phyloP scores from a whole-genome alignment of 2,888 invertebrate species.

The Oscheius sp. region DNA sequence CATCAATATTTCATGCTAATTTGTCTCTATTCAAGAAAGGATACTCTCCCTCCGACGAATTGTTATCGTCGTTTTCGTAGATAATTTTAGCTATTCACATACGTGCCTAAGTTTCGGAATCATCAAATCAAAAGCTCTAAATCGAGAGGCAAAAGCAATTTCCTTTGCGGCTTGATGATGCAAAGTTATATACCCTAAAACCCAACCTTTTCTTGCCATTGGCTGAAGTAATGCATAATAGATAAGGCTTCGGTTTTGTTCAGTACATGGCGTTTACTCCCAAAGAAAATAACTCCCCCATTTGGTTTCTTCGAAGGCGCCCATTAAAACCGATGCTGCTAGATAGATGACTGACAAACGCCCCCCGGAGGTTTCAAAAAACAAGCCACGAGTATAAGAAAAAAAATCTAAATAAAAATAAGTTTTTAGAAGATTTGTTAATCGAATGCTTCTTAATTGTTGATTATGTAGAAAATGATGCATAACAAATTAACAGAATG shows the following conservation, averaged over 20 bases:
- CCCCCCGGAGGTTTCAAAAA: not conserved
- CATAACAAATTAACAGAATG: too few relatives aligned
- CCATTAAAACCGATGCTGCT: not conserved
- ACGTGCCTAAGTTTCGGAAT: not conserved
- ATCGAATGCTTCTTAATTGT: not conserved
- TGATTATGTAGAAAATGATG: too few relatives aligned
- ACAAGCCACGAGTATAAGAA: not conserved
- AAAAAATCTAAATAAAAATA: not conserved
- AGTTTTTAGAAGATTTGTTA: not conserved
- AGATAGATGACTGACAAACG: conserved; percentile 6
- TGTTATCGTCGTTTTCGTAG: not conserved
- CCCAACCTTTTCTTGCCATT: too few relatives aligned
- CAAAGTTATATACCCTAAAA: not conserved
- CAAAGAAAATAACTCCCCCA: too few relatives aligned
- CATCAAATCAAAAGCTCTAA: conserved; percentile 4
- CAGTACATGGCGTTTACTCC: too few relatives aligned
- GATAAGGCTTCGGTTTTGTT: too few relatives aligned
- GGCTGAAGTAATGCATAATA: too few relatives aligned
- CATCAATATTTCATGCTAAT: conserved; percentile 8
- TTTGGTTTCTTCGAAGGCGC: not conserved
- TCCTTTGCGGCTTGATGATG: not conserved
- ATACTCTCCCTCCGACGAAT: not conserved
- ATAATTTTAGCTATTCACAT: not conserved
- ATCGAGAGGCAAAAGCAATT: not conserved
- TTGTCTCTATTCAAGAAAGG: not conserved